Evolutionary conservation across 2,113 vertebrate species (phyloP), one percentile per base, ranked within the genome.

Genomic region (Oreotrochilus melanogaster): DNA sequence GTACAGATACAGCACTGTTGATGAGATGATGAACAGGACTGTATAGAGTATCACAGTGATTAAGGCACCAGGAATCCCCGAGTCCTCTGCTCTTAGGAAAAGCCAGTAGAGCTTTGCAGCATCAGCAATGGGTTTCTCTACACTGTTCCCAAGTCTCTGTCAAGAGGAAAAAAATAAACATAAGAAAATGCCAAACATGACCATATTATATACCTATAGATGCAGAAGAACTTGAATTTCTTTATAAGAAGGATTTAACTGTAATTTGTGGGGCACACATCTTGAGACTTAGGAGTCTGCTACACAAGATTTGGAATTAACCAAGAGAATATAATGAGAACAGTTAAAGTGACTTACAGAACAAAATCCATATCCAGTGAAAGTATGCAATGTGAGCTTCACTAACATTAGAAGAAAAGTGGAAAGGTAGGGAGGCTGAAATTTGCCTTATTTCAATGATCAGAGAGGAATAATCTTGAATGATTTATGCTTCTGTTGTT

Each of bases 91-190:
- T 92, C 97, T 97, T 74, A 97, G 88, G 88, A 99, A 99, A 72
- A 98, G 97, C 99, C 99, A 99, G 95, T 99, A 99, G 42, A 99
- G 98, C 79, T 99, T 99, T 35, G 98, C 98, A 53, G 98, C 99
- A 28, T 99, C 99, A 18, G 98, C 99, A 65, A 98, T 96, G 22
- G 99, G 98, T 58, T 95, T 93, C 21, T 99, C 98, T 18, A 97
- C 95, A n/a, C 95, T 98, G 92, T 98, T 98, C 47, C 95, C 80
- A 72, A 99, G 97, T 80, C 93, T 93, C 99, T 99, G 97, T 64
- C 66, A 73, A 42, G 48, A 28, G 42, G 16, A 11, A 61, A 75
- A 88, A 88, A 80, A 85, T 16, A 17, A 84, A 16, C 19, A 18
- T 27, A 33, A 92, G 66, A 81, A 92, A 91, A 64, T 31, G 13